Evolutionary conservation across 2,888 invertebrate genomes (phyloP).

Genomic region (Chloroclystis v-ata): DNA sequence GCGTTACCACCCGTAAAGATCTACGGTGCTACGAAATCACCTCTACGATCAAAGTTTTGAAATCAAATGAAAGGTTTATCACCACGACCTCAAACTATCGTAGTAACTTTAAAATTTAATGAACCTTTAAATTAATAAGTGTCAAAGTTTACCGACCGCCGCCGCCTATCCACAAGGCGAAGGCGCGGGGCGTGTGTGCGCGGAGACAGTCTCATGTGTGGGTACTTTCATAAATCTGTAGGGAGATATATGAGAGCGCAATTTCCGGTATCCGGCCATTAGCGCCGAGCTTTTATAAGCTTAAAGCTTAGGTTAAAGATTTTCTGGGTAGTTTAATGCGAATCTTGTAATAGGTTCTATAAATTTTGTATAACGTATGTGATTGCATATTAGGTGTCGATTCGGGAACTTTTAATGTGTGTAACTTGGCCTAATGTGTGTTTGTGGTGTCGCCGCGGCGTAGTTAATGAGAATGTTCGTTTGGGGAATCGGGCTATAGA

Average conservation of each 20-base stretch:
- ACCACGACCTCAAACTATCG: conserved; percentile 30
- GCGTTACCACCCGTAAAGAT: conserved; percentile 39
- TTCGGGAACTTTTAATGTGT: conserved; percentile 76
- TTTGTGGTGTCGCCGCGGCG: conserved; percentile 44
- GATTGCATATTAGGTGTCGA: conserved; percentile 78
- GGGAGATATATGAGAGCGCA: conserved; percentile 93
- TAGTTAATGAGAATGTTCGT: conserved; percentile 33
- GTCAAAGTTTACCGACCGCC: conserved; percentile 60
- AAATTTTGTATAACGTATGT: conserved; percentile 78
- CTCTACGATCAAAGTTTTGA: conserved; percentile 18
- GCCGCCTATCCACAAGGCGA: conserved; percentile 40
- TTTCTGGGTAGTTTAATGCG: conserved; percentile 79
- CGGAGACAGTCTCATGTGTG: conserved; percentile 77
- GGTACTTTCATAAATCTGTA: conserved; percentile 94
- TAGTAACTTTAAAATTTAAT: conserved; percentile 58
- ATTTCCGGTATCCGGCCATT: conserved; percentile 94
- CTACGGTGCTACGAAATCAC: conserved; percentile 24
- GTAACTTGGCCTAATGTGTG: conserved; percentile 74
- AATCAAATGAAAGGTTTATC: conserved; percentile 22
- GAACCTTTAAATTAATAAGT: conserved; percentile 73
- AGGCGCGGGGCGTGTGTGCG: conserved; percentile 40
- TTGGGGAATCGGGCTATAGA: conserved; percentile 24
- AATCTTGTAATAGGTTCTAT: conserved; percentile 79
- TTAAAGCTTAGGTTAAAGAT: conserved; percentile 80
- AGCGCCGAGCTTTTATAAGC: conserved; percentile 83